phyloP scores from a whole-genome alignment of 2,888 invertebrate genomes.

The Heliconius charithonia region DNA sequence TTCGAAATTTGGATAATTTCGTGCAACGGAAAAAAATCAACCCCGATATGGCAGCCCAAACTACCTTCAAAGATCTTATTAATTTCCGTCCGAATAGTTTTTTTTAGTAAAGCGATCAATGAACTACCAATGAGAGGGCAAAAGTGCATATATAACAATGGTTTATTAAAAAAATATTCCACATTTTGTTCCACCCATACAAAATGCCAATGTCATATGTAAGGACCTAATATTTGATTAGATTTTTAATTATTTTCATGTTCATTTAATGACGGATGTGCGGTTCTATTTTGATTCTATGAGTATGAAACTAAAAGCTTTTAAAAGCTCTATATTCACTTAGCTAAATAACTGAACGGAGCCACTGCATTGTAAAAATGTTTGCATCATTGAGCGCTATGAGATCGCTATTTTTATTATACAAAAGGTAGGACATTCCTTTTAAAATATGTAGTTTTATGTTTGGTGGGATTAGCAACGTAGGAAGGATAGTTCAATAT shows the following conservation, averaged over 20 bases:
- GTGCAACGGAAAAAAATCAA: too few relatives aligned
- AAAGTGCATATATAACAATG: too few relatives aligned
- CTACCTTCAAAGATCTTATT: too few relatives aligned
- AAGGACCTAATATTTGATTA: not conserved
- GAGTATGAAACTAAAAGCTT: constrained; percentile 11
- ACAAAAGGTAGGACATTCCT: not conserved
- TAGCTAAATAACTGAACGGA: constrained; percentile 3
- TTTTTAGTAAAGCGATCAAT: too few relatives aligned
- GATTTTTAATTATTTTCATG: not conserved
- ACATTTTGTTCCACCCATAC: too few relatives aligned
- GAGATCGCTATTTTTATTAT: not conserved
- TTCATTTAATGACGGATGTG: not conserved
- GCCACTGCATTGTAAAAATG: constrained; percentile 14
- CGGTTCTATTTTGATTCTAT: constrained; percentile 3
- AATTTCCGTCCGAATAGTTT: too few relatives aligned
- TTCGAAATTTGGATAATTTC: too few relatives aligned
- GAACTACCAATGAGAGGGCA: too few relatives aligned
- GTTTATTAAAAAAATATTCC: too few relatives aligned
- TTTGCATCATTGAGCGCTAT: not conserved
- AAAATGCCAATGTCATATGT: not conserved
- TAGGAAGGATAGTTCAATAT: not conserved
- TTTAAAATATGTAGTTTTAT: not conserved
- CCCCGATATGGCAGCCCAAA: too few relatives aligned
- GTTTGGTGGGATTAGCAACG: not conserved
- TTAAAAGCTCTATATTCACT: constrained; percentile 18